Evolutionary conservation across 2,888 invertebrate species (phyloP), one percentile per base, ranked within the genome.

Genomic region (Mylabris sibirica): DNA sequence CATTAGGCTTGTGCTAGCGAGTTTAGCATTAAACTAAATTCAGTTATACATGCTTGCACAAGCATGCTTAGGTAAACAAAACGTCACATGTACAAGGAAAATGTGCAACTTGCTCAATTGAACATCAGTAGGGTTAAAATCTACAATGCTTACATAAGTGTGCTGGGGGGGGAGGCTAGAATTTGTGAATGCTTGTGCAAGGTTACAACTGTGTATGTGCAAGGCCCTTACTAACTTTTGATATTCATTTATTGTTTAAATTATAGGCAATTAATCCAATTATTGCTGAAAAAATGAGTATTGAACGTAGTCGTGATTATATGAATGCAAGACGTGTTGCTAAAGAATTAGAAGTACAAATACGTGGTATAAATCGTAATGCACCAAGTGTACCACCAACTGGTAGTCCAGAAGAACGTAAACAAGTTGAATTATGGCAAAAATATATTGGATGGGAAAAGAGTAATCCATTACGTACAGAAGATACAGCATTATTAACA

Each of bases 361-460:
- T 98, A 0, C 88, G 99, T 75, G 99, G 99, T 0, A 87, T 99
- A 1, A 99, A 99, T 84, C 88, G 98, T 65, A 98, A 98, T 85
- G 91, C 96, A 78, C 98, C 99, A 0, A 97, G 98, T 63, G 93
- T 98, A 0, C 99, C 99, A n/a, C 99, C 99, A 0, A 93, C 93
- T 12, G 91, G 94, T 30, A 92, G 92, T 70, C 90, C 93, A 9
- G 97, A 98, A 81, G 98, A 98, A 87, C 89, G 92, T 72, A 96
- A 96, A 87, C 98, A 98, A 89, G 96, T 99, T 69, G 98, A 99
- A 74, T 85, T 99, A 9, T 99, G 99, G 99, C 98, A 99, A 86
- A 98, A 98, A 81, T 99, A 98, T 84, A 98, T 99, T 76, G 88
- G 91, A 0, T 99, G 98, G 95, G 99, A 99, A 86, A 94, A 98